Base-by-base conservation (phyloP, 23 tunicate species). In the Ascidia mentula region DNA sequence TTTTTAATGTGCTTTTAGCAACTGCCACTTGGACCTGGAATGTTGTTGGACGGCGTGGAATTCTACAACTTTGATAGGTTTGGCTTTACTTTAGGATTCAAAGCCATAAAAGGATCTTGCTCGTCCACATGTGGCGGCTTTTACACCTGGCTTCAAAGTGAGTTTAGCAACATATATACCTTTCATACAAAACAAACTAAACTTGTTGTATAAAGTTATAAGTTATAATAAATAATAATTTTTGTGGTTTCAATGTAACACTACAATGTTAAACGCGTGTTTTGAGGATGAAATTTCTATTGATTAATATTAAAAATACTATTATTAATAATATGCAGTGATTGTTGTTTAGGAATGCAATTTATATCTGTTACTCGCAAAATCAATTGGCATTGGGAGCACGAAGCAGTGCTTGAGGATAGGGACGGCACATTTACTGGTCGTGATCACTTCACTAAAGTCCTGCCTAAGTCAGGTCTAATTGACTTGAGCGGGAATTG, bases 401-500 rank as follows among this genome's bases (percentile, higher is more conserved):
- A 96, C 72, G 99, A 91, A 59, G 99, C 71, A 12, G 87, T 88
- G 12, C 17, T 91, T 18, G 38, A 38, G 0, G 99, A 96, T 38
- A 28, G 46, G 34, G 99, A 96, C 71, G 97, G 99, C 6, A 59
- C 87, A 26, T 78, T 95, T 32, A 61, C 79, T 31, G 92, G 80
- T 34, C 39, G 45, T 1, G 79, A 20, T 71, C 40, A 65, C 0
- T 75, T 72, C 5, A 59, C 82, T 0, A 74, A 61, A 40, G 77
- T 87, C n/a, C 78, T 87, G 1, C 85, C 91, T 5, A 8, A 81
- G 36, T 24, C 86, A 0, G 82, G 40, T 8, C 38, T 87, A 13
- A 13, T 87, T 22, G 86, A 87, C 34, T n/a, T n/a, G n/a, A n/a
- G n/a, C n/a, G n/a, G n/a, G n/a, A n/a, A n/a, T n/a, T n/a, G n/a